phyloP scores from a whole-genome alignment of 1,140 invertebrate genomes.

The Vollenhovia emeryi region DNA sequence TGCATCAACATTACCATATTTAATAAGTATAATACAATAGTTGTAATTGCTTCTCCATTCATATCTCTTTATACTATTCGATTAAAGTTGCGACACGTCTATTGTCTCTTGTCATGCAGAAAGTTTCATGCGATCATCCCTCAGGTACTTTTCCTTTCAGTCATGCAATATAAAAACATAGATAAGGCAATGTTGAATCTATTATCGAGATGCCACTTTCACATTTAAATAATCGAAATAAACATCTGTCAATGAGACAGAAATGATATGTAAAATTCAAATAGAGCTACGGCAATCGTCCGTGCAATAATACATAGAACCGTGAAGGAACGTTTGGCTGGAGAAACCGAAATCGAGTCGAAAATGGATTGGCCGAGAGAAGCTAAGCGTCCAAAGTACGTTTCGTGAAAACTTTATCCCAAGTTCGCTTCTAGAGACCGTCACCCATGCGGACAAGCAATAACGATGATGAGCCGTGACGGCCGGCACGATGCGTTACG shows the following conservation, averaged over 20 bases:
- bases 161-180: constrained; percentile 33
- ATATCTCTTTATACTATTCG: neutral
- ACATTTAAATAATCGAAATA: neutral
- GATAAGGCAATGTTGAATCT: neutral
- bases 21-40: neutral
- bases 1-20: neutral
- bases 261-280: neutral
- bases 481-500: no score
- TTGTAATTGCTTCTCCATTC: neutral
- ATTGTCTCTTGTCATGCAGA: neutral
- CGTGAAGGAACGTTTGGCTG: neutral
- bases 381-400: no score
- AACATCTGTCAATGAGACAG: neutral
- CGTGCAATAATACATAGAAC: neutral
- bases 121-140: constrained; percentile 12
- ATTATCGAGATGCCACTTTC: neutral
- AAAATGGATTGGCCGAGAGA: no score
- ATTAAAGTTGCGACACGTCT: neutral
- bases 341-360: no score
- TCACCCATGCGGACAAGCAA: neutral
- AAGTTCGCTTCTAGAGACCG: neutral
- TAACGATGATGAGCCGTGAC: neutral
- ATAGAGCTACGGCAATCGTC: neutral
- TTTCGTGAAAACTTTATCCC: no score
- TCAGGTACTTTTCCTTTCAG: neutral